Evolutionary conservation across 2,888 invertebrate genomes (phyloP), one percentile per base, ranked within the genome.

Genomic region (Macaria liturata): DNA sequence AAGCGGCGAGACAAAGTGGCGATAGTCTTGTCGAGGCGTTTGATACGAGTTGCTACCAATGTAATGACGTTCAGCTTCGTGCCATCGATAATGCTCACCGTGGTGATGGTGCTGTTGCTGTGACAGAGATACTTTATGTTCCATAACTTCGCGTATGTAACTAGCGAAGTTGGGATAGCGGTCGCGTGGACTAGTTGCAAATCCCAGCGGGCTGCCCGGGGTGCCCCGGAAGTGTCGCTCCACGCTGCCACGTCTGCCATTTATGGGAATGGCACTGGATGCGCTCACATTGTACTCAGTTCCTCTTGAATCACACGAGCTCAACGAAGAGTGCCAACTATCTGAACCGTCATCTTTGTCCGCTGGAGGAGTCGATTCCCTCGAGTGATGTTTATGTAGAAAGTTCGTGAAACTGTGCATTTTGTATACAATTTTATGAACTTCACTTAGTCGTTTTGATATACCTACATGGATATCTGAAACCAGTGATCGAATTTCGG

Each of bases 391-490:
- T 70, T 87, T 89, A 61, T 83, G 83, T 30, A 90, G 68, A 62
- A 88, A 89, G 73, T 92, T 84, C 49, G 91, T 78, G 45, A 93
- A 68, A 4, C 92, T 88, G 71, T 93, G 91, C 93, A 93, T 93
- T 72, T 80, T 86, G 46, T 4, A 20, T 52, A 4, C 34, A 2
- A 37, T 37, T 37, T 37, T 3, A 4, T 42, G 42, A 8, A 20
- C 39, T 39, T 7, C 8, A 7, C 8, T 39, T 8, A 39, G 8
- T 39, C 64, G 62, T 64, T 66, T 64, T 70, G 44, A 52, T 39
- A 39, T 39, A 39, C 8, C 39, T 39, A n/a, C n/a, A n/a, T n/a
- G 39, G 5, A 39, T 20, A 37, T 48, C 53, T 50, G 37, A 52
- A 37, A 34, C 51, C 65, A 55, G 51, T 65, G 67, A 75, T 70